Evolutionary conservation across 1,140 invertebrate species (phyloP).

Genomic region (Drosophila cardini): DNA sequence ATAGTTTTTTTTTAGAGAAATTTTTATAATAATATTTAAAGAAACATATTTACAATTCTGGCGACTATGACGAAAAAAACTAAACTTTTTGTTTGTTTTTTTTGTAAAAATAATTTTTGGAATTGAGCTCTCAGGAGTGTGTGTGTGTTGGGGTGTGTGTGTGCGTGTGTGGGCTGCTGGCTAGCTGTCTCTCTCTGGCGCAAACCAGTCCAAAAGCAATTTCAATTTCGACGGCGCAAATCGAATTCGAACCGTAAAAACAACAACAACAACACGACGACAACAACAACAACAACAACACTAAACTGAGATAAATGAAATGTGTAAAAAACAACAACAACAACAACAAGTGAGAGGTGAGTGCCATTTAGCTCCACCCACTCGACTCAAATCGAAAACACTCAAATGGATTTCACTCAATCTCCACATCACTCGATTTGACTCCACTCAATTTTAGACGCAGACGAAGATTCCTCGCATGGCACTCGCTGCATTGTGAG

Average conservation of each 20-base stretch:
- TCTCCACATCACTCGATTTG: constrained; percentile 45
- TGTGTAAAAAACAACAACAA: constrained; percentile 52
- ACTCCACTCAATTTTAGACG: constrained; percentile 47
- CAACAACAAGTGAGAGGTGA: constrained; percentile 30
- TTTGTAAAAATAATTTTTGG: constrained; percentile 78
- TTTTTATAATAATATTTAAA: constrained; percentile 20
- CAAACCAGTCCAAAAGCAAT: constrained; percentile 56
- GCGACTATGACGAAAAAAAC: constrained; percentile 39
- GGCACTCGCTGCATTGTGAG: constrained; percentile 67
- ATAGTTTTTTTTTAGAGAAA: constrained; percentile 13
- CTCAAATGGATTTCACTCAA: background rate
- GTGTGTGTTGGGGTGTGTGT: constrained; percentile 23
- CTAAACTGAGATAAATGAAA: constrained; percentile 35
- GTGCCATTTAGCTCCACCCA: constrained; percentile 56
- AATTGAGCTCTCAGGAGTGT: constrained; percentile 68
- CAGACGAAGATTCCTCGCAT: constrained; percentile 80
- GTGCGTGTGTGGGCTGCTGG: constrained; percentile 28
- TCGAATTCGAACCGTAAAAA: constrained; percentile 49
- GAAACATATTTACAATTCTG: constrained; percentile 58
- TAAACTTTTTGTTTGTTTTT: constrained; percentile 33
- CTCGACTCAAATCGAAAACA: background rate
- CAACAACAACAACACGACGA: constrained; percentile 50
- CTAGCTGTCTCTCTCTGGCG: constrained; percentile 62
- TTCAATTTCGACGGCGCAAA: constrained; percentile 52
- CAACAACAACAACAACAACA: constrained; percentile 61